A percentile compares a stretch with the other conserved stretches of the same genome.
These are phyloP conservation scores for Hypsopygia costalis DNA, from an alignment of 2,888 invertebrate species.

Conservation along the genomic window DNA sequence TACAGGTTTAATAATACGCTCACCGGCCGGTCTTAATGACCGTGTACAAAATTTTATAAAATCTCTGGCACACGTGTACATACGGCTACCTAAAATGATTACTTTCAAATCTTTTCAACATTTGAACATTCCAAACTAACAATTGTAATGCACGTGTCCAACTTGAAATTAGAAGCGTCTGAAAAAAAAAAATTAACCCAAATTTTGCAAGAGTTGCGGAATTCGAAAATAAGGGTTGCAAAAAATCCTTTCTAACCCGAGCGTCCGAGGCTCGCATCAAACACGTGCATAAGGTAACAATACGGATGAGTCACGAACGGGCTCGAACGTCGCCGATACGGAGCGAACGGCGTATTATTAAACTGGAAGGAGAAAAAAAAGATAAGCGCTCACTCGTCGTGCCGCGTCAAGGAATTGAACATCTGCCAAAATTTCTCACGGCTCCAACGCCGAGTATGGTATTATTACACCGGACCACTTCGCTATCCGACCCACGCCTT, in stretches of 20 bases:
- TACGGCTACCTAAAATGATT: not conserved
- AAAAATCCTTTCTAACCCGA: slow-evolving; percentile 77
- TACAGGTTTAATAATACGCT: slow-evolving; percentile 27
- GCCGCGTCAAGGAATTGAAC: slow-evolving; percentile 77
- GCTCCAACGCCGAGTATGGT: slow-evolving; percentile 61
- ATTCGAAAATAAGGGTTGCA: slow-evolving; percentile 75
- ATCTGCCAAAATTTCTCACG: slow-evolving; percentile 82
- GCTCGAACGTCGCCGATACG: slow-evolving; percentile 55
- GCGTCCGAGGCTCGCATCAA: slow-evolving; percentile 51
- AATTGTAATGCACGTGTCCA: slow-evolving; percentile 44
- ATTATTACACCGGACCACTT: slow-evolving; percentile 68
- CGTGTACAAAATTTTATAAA: slow-evolving; percentile 23
- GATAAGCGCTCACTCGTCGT: slow-evolving; percentile 73
- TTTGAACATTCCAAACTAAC: slow-evolving; percentile 36
- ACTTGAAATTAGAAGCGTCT: slow-evolving; percentile 37
- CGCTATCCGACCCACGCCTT: slow-evolving; percentile 55
- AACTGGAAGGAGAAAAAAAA: slow-evolving; percentile 53
- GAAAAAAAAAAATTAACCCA: slow-evolving; percentile 62
- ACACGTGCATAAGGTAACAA: slow-evolving; percentile 73
- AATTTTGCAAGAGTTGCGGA: slow-evolving; percentile 79
- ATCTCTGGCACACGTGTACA: slow-evolving; percentile 38
- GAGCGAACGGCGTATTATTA: slow-evolving; percentile 67
- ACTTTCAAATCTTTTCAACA: slow-evolving; percentile 20
- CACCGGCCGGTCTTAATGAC: slow-evolving; percentile 27
- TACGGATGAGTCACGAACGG: slow-evolving; percentile 70